These are phyloP conservation scores for Andrena praecox DNA, from an alignment of 2,888 invertebrate species.

Conservation along the genomic window DNA sequence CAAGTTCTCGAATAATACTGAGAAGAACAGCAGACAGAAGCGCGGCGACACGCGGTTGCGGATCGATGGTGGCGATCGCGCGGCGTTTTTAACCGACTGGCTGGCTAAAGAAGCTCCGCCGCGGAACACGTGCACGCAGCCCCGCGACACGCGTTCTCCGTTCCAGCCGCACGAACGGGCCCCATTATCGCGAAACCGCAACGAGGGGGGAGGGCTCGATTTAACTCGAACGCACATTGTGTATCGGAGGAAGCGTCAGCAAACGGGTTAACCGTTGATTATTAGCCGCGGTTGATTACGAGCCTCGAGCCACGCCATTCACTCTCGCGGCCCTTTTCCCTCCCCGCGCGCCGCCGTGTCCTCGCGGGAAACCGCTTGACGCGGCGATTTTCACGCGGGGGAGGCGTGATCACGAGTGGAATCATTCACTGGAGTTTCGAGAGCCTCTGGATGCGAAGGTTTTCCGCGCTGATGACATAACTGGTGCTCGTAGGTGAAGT, in stretches of 20 bases:
- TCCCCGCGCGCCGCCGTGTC: not conserved
- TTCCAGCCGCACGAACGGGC: constrained; percentile 6
- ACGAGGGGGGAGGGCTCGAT: not conserved
- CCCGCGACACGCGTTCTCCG: constrained; percentile 10
- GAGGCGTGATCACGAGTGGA: not conserved
- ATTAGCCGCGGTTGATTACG: constrained; percentile 35
- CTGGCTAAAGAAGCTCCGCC: not conserved
- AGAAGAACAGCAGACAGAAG: not conserved
- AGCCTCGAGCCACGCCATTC: constrained; percentile 9
- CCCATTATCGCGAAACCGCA: constrained; percentile 1
- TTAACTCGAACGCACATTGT: constrained; percentile 11
- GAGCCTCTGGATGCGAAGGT: not conserved
- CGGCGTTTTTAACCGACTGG: not conserved
- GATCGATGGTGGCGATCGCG: not conserved
- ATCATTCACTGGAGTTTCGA: not conserved
- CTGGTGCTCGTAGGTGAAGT: no score
- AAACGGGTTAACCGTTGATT: constrained; percentile 33
- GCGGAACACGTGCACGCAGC: not conserved
- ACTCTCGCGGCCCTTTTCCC: constrained; percentile 5
- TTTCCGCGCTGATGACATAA: no score
- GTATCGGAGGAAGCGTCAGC: constrained; percentile 34
- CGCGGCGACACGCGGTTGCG: not conserved
- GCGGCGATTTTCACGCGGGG: constrained; percentile 25
- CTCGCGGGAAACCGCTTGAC: constrained; percentile 7
- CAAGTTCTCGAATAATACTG: no score